Base-by-base conservation (phyloP, 1,140 invertebrate species). In the Aricia agestis region DNA sequence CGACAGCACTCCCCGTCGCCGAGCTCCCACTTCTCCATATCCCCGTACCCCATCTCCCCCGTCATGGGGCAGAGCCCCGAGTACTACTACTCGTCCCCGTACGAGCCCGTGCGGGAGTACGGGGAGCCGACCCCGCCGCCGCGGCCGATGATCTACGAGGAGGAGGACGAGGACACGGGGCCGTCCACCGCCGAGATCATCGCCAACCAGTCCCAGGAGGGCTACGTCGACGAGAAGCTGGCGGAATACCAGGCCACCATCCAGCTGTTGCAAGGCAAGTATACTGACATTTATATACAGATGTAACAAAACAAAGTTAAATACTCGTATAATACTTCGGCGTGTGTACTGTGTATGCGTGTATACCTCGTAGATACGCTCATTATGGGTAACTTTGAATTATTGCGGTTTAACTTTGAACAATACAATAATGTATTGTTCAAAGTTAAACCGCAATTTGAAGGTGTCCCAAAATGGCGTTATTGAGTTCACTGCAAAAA, bases 171-270 rank as follows among this genome's bases (percentile, higher is more conserved):
- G 80, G 93, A 95, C 69, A 92, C 94, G 73, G 96, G 96, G 32
- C 95, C 95, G 6, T 96, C 96, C 67, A 98, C 97, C 3, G 97
- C 97, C 11, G 97, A 98, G 84, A 97, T 98, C 73, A 98, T 98
- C 73, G 97, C 97, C 41, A 95, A 95, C 82, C 97, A 98, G 91
- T 97, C 96, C 71, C 97, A 98, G 91, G 97, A 98, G 92, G 89
- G 89, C 65, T 98, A 98, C 83, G 95, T 98, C 66, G 97, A 98
- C 85, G 97, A 98, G 91, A 97, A 97, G 86, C 94, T 98, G 80
- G 96, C 97, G 7, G 97, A 98, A 91, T 98, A 98, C 84, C 97
- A 98, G 89, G 95, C 96, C 10, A 98, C 97, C 10, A 98, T 98
- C 88, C 95, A 96, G 77, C 94, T 96, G 83, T 93, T 98, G 74